These are phyloP conservation scores for Acropternis orthonyx DNA, from an alignment of 2,797 vertebrate species.

Conservation along the genomic window DNA sequence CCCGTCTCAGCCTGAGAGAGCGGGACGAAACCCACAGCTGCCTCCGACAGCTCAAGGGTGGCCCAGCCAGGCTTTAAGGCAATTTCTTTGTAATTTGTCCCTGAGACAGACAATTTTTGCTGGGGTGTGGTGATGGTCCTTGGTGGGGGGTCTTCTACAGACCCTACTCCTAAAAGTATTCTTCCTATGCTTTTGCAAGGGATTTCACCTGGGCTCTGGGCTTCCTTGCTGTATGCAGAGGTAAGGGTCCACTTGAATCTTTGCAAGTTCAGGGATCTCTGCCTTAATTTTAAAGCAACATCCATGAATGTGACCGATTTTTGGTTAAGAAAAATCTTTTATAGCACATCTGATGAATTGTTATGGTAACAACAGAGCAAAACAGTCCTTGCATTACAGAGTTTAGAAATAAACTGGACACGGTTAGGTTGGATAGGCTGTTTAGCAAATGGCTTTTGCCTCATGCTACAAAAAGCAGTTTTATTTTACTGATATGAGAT, in stretches of 20 bases:
- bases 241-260: background rate
- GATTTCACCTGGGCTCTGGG: background rate
- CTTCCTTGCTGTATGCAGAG: accelerated
- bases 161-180: background rate
- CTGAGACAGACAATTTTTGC: background rate
- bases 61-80: background rate
- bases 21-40: background rate
- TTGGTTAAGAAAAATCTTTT: background rate
- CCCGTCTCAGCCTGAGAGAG: accelerated
- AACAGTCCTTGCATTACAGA: background rate
- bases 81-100: background rate
- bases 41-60: accelerated
- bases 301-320: background rate
- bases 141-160: background rate
- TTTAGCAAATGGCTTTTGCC: background rate
- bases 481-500: background rate
- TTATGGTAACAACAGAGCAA: background rate
- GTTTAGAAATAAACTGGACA: background rate
- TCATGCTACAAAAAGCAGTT: background rate
- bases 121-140: background rate
- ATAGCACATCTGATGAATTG: background rate
- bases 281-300: background rate
- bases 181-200: background rate
- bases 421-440: background rate
- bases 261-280: background rate